Evolutionary conservation across 2,113 vertebrate genomes (phyloP), one percentile per base, ranked within the genome.

Genomic region (Coturnix japonica): DNA sequence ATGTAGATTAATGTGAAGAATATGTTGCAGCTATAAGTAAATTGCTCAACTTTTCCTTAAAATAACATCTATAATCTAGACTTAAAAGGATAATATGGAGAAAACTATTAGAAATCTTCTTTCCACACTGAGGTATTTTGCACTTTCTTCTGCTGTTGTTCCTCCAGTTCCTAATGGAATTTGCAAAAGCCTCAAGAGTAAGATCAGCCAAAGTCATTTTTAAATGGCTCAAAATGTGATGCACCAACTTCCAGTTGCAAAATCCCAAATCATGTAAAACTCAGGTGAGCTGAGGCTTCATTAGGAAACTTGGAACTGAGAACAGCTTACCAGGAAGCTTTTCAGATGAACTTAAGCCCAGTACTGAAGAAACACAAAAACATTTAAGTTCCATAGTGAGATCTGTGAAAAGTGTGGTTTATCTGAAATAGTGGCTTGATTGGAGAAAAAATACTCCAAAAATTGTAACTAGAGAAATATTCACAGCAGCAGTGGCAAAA

Each of bases 381-480:
- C 14, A 28, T 57, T 56, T 41, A 25, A 12, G 4, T 65, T 76
- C 53, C 44, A 76, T 33, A 46, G 3, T 22, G 19, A 19, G 22
- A 70, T 25, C 12, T 63, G 16, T 14, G 26, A 23, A 65, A 79
- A 76, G 18, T 6, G 49, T 4, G 1, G 2, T 2, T 61, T 0
- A 6, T 35, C 20, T 70, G 64, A 88, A 85, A 31, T 33, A 7
- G 43, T 25, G 39, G 1, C 6, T 61, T 65, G 6, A 54, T 75
- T 71, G 8, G 22, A 92, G 20, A 63, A 19, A 44, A 85, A 54
- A 51, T 3, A n/a, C 59, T 77, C 11, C 3, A 63, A 49, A 85
- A 74, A 37, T 11, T 0, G 0, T 35, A 37, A 30, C 33, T 26
- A 35, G 56, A 26, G 51, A 33, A 59, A 4, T 49, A 17, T 3